A percentile compares a stretch with the other conserved stretches of the same genome.
Conservation (phyloP, 2,113 vertebrate species). For the Alouatta palliata region DNA sequence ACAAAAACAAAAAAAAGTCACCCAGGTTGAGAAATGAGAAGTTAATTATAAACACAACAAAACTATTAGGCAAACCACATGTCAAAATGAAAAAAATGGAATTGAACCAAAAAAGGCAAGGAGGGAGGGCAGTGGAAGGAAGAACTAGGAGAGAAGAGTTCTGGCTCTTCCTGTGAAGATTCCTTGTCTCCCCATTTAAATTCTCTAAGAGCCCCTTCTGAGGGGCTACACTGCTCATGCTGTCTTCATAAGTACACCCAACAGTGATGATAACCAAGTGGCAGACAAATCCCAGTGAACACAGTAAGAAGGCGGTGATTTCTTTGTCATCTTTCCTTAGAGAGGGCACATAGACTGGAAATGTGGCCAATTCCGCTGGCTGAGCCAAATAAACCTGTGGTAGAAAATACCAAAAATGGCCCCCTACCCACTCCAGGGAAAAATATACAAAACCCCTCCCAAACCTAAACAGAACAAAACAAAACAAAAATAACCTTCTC, state of each 20-base stretch:
- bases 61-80: slow-evolving; percentile 66
- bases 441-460: slow-evolving; percentile 61
- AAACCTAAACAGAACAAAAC: slow-evolving; percentile 70
- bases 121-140: background rate
- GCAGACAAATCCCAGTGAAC: background rate
- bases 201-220: background rate
- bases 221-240: slow-evolving; percentile 52
- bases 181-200: slow-evolving; percentile 43
- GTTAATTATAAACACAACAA: slow-evolving; percentile 66
- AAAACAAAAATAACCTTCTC: slow-evolving; percentile 69
- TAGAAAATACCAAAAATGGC: slow-evolving; percentile 67
- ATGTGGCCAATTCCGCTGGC: slow-evolving; percentile 41
- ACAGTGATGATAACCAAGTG: background rate
- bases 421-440: slow-evolving; percentile 36
- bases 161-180: slow-evolving; percentile 38
- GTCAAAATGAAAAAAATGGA: slow-evolving; percentile 52
- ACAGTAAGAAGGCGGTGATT: slow-evolving; percentile 22
- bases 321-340: background rate
- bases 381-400: slow-evolving; percentile 30
- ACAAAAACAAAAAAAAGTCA: slow-evolving; percentile 51
- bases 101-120: background rate
- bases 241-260: slow-evolving; percentile 68
- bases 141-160: background rate
- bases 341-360: background rate
- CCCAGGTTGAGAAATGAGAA: slow-evolving; percentile 64